phyloP scores from a whole-genome alignment of 1,140 invertebrate genomes.

The Mya arenaria region DNA sequence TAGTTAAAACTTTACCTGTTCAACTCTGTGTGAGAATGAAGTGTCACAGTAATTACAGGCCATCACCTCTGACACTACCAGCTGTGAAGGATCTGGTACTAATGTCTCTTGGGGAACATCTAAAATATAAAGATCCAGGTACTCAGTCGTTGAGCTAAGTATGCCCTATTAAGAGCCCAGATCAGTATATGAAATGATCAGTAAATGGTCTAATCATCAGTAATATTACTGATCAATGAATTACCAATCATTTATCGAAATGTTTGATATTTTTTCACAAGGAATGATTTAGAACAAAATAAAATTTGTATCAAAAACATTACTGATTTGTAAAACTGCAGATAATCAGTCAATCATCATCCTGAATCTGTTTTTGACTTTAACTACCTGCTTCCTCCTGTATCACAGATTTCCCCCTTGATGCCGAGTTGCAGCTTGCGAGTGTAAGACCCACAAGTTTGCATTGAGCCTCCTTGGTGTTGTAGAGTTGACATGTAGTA shows the following conservation, averaged over 20 bases:
- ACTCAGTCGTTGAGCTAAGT: background rate
- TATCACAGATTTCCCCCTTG: conserved; percentile 1
- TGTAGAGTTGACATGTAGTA: conserved; percentile 55
- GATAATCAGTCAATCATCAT: background rate
- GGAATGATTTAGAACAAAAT: background rate
- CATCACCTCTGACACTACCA: conserved; percentile 67
- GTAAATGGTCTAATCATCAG: background rate
- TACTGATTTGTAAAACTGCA: background rate
- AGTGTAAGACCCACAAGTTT: conserved; percentile 53
- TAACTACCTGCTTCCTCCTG: background rate
- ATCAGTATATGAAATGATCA: background rate
- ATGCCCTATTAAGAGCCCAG: background rate
- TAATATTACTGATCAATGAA: background rate
- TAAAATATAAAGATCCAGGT: too few species aligned
- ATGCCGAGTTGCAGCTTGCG: conserved; percentile 56
- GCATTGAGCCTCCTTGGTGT: conserved; percentile 31
- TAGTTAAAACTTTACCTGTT: too few species aligned
- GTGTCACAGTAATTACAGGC: conserved; percentile 64
- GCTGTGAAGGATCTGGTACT: background rate
- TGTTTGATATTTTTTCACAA: background rate
- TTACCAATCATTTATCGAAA: background rate
- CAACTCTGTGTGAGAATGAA: conserved; percentile 57
- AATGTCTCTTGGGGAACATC: background rate
- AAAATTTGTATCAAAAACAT: background rate
- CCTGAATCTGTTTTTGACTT: background rate